phyloP scores from a whole-genome alignment of 2,113 vertebrate species.

The Mesembrinibis cayennensis region DNA sequence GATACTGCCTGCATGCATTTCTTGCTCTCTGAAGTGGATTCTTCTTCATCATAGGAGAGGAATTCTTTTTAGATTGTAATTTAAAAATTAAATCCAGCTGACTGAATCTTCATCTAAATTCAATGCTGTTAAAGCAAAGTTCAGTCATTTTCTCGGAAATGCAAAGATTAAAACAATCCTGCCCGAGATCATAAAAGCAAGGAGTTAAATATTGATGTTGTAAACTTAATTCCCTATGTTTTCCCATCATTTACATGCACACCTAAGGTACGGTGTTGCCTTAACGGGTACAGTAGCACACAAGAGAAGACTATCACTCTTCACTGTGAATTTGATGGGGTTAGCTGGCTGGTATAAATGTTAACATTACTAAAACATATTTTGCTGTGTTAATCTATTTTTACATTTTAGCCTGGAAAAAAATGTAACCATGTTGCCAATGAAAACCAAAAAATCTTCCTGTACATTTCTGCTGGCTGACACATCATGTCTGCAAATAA shows the following conservation, averaged over 20 bases:
- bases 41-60: not conserved
- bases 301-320: not conserved
- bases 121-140: not conserved
- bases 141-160: not conserved
- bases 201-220: not conserved
- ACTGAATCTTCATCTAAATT: not conserved
- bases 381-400: slow-evolving; percentile 45
- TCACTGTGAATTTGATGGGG: not conserved
- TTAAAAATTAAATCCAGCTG: not conserved
- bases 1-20: not conserved
- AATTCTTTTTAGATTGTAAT: not conserved
- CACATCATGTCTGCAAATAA: slow-evolving; percentile 47
- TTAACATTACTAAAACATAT: not conserved
- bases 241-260: not conserved
- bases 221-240: not conserved
- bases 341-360: not conserved
- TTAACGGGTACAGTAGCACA: not conserved
- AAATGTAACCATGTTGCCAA: slow-evolving; percentile 31
- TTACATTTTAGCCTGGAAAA: slow-evolving; percentile 33
- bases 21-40: not conserved
- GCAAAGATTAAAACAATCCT: not conserved
- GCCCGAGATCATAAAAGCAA: not conserved
- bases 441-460: slow-evolving; percentile 48
- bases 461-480: slow-evolving; percentile 67
- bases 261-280: not conserved